A percentile compares a stretch with the other conserved stretches of the same genome.
Conservation (phyloP, 2,888 invertebrate genomes). For the Isoperla grammatica region DNA sequence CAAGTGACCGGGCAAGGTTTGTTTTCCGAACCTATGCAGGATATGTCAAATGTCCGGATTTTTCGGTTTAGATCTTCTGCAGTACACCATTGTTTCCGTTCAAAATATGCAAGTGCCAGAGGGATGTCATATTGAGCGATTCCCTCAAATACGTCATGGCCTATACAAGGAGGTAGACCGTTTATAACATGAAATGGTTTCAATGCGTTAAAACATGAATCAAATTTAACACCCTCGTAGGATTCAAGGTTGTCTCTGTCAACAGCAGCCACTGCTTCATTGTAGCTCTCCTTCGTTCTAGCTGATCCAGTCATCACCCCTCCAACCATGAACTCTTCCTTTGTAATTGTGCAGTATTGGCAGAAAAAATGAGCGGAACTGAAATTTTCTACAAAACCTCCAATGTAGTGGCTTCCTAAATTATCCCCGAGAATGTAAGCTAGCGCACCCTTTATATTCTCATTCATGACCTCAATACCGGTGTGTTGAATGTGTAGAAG, state of each 20-base stretch:
- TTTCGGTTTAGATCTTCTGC: background rate
- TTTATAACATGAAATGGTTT: background rate
- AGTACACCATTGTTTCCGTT: too few species aligned
- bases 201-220: too few species aligned
- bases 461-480: background rate
- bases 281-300: background rate
- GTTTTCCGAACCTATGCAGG: background rate
- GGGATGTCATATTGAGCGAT: too few species aligned
- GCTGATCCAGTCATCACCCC: background rate
- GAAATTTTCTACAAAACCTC: constrained; percentile 20
- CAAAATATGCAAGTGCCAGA: too few species aligned
- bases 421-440: too few species aligned
- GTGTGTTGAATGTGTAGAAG: too few species aligned
- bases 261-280: too few species aligned
- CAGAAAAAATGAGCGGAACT: constrained; percentile 9
- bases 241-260: too few species aligned
- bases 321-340: background rate
- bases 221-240: too few species aligned
- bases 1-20: background rate
- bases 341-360: constrained; percentile 14
- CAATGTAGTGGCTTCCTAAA: constrained; percentile 9
- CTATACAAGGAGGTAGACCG: constrained; percentile 16
- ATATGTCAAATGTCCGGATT: too few species aligned
- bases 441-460: constrained; percentile 4
- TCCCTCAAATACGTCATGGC: constrained; percentile 20